Percentiles rank a stretch among this genome's conserved stretches.
Conservation (phyloP, 1,140 invertebrate species). For the Battus philenor region DNA sequence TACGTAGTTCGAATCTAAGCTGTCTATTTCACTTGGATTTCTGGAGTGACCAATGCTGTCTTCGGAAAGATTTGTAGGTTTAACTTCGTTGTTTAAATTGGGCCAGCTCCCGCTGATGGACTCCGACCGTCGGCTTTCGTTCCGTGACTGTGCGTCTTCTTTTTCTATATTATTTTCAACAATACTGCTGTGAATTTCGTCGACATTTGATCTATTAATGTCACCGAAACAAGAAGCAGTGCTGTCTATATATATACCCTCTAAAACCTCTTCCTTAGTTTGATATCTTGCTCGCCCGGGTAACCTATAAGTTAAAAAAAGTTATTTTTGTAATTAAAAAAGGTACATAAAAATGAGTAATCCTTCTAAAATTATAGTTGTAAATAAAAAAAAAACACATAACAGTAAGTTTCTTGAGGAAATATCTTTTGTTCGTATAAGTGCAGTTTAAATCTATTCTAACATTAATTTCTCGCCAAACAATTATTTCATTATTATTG, state of each 20-base stretch:
- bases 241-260: conserved; percentile 72
- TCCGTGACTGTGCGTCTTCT: conserved; percentile 45
- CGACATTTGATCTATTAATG: conserved; percentile 62
- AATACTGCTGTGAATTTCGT: conserved; percentile 34
- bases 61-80: conserved; percentile 61
- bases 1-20: conserved; percentile 80
- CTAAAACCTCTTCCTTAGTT: conserved; percentile 73
- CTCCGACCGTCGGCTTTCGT: conserved; percentile 51
- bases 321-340: conserved; percentile 13
- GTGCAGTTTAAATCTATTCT: too few relatives aligned
- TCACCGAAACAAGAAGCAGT: conserved; percentile 71
- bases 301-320: conserved; percentile 57
- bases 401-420: too few relatives aligned
- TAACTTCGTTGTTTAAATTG: conserved; percentile 62
- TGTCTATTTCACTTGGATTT: conserved; percentile 78
- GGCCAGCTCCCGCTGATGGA: conserved; percentile 66
- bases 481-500: too few relatives aligned
- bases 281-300: conserved; percentile 67
- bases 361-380: too few relatives aligned
- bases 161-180: conserved; percentile 43
- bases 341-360: too few relatives aligned
- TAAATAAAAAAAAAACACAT: too few relatives aligned
- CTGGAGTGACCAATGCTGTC: conserved; percentile 67
- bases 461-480: too few relatives aligned
- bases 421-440: too few relatives aligned